Evolutionary conservation across 2,113 vertebrate genomes (phyloP), one percentile per base, ranked within the genome.

Genomic region (Promerops cafer): DNA sequence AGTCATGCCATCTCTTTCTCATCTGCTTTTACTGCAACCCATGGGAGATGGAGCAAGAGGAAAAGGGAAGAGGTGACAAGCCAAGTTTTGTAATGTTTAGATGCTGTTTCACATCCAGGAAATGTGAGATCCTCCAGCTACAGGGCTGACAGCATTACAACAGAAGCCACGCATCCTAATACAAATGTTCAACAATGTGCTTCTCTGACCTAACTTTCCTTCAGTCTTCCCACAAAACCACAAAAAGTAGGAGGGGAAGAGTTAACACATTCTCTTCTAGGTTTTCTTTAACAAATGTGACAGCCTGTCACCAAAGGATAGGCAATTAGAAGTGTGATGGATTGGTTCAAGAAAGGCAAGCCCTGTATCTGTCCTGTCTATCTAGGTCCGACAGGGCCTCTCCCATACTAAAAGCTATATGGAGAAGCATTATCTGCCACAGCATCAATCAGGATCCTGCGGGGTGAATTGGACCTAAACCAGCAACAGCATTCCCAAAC

Each of bases 211-310:
- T 88, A 88, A 87, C 19, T 91, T 94, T 69, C 47, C 75, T 87
- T 85, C 68, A 83, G 45, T 50, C 91, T 94, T 91, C 88, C 94
- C 92, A 95, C 90, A 95, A 95, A 96, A 95, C 94, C 94, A 91
- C 92, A 95, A 87, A 53, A 70, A 80, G 71, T 52, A 71, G 74
- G 23, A 68, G 71, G 63, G 63, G 66, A 93, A 93, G 63, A 96
- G 50, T 93, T 90, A 92, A 92, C 86, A 86, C 54, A 74, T 74
- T 56, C 31, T 86, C 12, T 83, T 59, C 64, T 39, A 63, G 47
- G 19, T 66, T 84, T 87, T n/a, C 40, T 82, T 60, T 89, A 68
- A 82, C 83, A 76, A 91, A 75, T 33, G 37, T 65, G 74, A 83
- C 76, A 91, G 83, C 2, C 13, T 19, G 1, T 80, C 91, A 56